phyloP scores from a whole-genome alignment of 2,113 vertebrate genomes.

The Eptesicus fuscus region DNA sequence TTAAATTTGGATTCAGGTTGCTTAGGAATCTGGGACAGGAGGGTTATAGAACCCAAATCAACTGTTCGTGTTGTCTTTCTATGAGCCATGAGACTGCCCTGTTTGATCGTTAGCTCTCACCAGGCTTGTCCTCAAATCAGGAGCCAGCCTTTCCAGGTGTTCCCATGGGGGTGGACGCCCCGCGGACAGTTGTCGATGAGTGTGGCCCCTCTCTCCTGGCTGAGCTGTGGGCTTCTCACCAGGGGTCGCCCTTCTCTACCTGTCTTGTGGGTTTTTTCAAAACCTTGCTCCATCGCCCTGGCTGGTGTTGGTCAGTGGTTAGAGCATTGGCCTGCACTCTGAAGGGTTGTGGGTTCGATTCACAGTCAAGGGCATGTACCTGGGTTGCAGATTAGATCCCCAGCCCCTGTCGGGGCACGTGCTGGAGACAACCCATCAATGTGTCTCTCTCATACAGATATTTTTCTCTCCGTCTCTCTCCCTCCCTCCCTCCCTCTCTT shows the following conservation, averaged over 20 bases:
- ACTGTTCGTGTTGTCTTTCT: not conserved
- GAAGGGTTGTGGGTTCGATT: no score
- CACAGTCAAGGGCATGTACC: no score
- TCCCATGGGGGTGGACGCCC: fast-evolving
- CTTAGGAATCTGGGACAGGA: not conserved
- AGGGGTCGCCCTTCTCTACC: not conserved
- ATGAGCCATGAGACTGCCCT: fast-evolving
- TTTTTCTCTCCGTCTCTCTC: no score
- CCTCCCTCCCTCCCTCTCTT: no score
- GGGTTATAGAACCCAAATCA: not conserved
- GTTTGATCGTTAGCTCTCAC: fast-evolving
- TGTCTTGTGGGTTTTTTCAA: not conserved
- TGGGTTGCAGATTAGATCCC: no score
- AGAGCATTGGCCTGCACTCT: no score
- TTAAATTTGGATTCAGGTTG: not conserved
- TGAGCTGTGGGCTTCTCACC: not conserved
- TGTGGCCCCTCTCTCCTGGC: no score
- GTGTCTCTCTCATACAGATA: no score
- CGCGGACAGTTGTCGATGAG: fast-evolving
- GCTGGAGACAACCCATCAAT: no score
- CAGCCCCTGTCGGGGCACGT: no score
- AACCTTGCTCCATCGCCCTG: no score
- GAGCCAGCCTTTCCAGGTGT: fast-evolving
- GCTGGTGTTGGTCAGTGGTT: no score
- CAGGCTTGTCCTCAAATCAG: not conserved